Conservation (phyloP, 2,888 invertebrate species). For the Bursaphelenchus okinawaensis region DNA sequence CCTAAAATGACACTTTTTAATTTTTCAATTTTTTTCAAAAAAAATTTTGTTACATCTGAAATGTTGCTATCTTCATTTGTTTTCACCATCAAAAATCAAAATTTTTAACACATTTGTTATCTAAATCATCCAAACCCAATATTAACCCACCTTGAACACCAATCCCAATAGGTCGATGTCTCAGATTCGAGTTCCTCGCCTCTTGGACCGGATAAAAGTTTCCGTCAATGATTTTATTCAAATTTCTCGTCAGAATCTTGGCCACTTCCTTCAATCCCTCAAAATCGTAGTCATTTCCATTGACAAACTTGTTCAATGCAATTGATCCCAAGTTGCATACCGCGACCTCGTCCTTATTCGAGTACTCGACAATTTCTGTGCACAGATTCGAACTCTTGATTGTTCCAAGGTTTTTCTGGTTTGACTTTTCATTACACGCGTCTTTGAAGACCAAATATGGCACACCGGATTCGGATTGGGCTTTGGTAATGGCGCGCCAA, state of each 20-base stretch:
- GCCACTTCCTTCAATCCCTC: constrained; percentile 73
- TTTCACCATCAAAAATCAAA: neutral
- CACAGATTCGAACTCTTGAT: constrained; percentile 96
- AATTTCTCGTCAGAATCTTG: constrained; percentile 75
- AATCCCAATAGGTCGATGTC: constrained; percentile 71
- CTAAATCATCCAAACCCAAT: neutral
- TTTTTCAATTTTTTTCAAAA: neutral
- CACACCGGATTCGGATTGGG: constrained; percentile 81
- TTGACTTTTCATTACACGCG: constrained; percentile 89
- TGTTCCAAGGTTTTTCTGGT: constrained; percentile 94
- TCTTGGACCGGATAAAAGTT: constrained; percentile 91
- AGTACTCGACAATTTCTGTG: constrained; percentile 94
- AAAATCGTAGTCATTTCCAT: constrained; percentile 73
- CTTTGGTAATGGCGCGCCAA: constrained; percentile 87
- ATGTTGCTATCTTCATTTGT: neutral
- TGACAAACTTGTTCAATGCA: constrained; percentile 87
- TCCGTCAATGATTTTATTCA: constrained; percentile 92
- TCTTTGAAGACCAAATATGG: constrained; percentile 79
- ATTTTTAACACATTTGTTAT: neutral
- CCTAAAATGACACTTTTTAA: constrained; percentile 76
- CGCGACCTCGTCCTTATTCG: constrained; percentile 65
- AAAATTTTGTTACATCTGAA: neutral
- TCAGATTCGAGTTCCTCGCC: constrained; percentile 73
- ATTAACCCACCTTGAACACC: constrained; percentile 70
- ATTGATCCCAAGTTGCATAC: constrained; percentile 97